Percentiles rank a stretch among this genome's conserved stretches.
These are phyloP conservation scores for Phaonia tiefii DNA, from an alignment of 2,888 invertebrate species.

Conservation along the genomic window DNA sequence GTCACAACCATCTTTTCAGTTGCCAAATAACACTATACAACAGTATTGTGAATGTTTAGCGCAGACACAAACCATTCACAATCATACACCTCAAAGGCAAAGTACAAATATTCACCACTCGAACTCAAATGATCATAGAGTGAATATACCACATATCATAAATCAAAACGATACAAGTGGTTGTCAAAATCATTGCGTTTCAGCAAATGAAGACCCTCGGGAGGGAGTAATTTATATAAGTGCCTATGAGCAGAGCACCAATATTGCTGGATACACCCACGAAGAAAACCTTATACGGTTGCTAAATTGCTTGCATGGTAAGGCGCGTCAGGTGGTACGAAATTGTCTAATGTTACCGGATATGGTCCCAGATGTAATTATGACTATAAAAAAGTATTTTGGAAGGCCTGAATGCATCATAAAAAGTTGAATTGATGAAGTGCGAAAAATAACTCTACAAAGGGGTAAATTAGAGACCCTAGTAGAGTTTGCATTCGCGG, in stretches of 20 bases:
- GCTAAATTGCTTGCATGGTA: slow-evolving; percentile 17
- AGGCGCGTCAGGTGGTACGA: slow-evolving; percentile 21
- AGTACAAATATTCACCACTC: slow-evolving; percentile 1
- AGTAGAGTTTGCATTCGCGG: too few relatives aligned
- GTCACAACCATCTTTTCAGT: too few relatives aligned
- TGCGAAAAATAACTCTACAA: slow-evolving; percentile 9
- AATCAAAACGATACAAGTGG: slow-evolving; percentile 12
- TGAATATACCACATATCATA: neutral
- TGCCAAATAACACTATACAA: too few relatives aligned
- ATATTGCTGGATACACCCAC: slow-evolving; percentile 12
- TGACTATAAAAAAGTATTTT: slow-evolving; percentile 46
- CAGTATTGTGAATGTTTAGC: too few relatives aligned
- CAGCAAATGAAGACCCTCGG: slow-evolving; percentile 12
- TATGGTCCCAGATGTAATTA: slow-evolving; percentile 46
- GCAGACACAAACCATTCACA: too few relatives aligned
- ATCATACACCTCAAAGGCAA: slow-evolving; percentile 1
- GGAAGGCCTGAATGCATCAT: slow-evolving; percentile 12
- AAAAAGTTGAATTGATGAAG: slow-evolving; percentile 8
- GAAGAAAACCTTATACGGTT: slow-evolving; percentile 22
- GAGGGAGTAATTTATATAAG: slow-evolving; percentile 42
- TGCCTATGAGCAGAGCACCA: slow-evolving; percentile 25
- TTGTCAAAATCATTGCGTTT: slow-evolving; percentile 13
- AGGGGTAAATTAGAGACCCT: slow-evolving; percentile 28
- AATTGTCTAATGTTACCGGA: slow-evolving; percentile 32
- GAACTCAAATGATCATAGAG: neutral